These are phyloP conservation scores for Astreopora myriophthalma DNA, from an alignment of 64 coral and sea anemone genomes.

Conservation along the genomic window DNA sequence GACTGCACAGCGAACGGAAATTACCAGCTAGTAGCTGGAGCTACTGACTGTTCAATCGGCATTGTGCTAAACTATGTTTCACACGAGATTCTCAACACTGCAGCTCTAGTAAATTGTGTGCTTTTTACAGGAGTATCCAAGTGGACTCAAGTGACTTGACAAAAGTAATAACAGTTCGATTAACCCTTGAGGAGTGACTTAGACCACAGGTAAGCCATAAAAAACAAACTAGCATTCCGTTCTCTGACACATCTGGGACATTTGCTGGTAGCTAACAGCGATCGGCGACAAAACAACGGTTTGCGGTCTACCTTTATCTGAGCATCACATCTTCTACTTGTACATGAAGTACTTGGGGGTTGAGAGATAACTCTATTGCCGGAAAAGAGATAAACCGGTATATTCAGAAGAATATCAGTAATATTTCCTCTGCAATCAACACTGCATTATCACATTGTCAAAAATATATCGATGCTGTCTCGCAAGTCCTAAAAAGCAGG, in stretches of 20 bases:
- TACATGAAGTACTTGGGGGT: not conserved
- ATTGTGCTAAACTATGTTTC: not conserved
- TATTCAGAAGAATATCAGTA: not conserved
- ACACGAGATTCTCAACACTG: not conserved
- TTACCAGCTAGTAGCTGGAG: not conserved
- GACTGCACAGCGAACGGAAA: not conserved
- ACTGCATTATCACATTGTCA: not conserved
- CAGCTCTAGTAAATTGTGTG: not conserved
- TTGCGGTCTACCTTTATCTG: not conserved
- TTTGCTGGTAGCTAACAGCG: not conserved
- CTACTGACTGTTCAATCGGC: not conserved
- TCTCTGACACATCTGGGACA: not conserved
- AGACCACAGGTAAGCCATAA: not conserved
- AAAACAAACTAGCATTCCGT: not conserved
- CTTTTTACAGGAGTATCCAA: not conserved
- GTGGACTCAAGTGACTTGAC: not conserved
- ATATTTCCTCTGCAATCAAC: not conserved
- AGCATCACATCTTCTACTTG: not conserved
- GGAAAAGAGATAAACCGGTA: constrained; percentile 39
- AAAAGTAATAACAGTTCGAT: not conserved
- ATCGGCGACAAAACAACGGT: not conserved
- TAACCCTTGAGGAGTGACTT: not conserved
- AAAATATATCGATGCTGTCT: not conserved
- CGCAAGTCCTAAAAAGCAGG: not conserved
- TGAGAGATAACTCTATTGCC: not conserved